Conservation (phyloP, 2,888 invertebrate genomes). For the Eretmocerus hayati region DNA sequence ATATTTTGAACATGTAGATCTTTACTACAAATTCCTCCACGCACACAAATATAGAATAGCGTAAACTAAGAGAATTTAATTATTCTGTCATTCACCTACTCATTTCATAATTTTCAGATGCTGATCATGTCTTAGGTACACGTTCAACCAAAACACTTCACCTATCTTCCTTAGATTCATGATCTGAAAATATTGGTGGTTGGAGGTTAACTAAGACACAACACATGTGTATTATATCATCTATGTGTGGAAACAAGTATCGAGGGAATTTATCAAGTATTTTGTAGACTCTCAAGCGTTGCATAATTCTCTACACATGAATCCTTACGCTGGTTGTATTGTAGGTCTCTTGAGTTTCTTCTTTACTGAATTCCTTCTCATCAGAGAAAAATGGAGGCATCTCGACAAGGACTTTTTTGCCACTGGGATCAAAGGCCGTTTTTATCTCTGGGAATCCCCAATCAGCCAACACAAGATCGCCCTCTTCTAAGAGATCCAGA, state of each 20-base stretch:
- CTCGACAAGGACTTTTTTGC: constrained; percentile 14
- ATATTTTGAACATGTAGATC: too few relatives aligned
- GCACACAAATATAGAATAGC: too few relatives aligned
- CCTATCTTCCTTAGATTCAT: too few relatives aligned
- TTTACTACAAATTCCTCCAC: too few relatives aligned
- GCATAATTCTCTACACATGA: too few relatives aligned
- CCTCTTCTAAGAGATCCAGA: constrained; percentile 18
- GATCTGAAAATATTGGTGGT: too few relatives aligned
- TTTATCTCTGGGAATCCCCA: constrained; percentile 24
- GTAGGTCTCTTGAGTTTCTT: constrained; percentile 18
- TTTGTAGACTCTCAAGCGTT: constrained; percentile 13
- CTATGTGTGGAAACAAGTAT: constrained; percentile 6
- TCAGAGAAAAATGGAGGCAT: constrained; percentile 22
- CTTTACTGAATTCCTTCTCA: constrained; percentile 11
- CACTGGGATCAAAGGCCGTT: constrained; percentile 9
- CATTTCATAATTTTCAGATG: too few relatives aligned
- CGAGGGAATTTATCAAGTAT: constrained; percentile 14
- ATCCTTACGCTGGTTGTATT: constrained; percentile 19
- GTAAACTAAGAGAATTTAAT: too few relatives aligned
- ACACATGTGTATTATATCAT: constrained; percentile 19
- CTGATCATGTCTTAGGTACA: too few relatives aligned
- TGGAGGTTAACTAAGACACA: too few relatives aligned
- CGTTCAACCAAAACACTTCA: too few relatives aligned
- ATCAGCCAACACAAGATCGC: constrained; percentile 21
- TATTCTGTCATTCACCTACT: too few relatives aligned